A percentile compares a stretch with the other conserved stretches of the same genome.
These are phyloP conservation scores for Clistopyga incitator DNA, from an alignment of 2,888 invertebrate genomes.

Conservation along the genomic window DNA sequence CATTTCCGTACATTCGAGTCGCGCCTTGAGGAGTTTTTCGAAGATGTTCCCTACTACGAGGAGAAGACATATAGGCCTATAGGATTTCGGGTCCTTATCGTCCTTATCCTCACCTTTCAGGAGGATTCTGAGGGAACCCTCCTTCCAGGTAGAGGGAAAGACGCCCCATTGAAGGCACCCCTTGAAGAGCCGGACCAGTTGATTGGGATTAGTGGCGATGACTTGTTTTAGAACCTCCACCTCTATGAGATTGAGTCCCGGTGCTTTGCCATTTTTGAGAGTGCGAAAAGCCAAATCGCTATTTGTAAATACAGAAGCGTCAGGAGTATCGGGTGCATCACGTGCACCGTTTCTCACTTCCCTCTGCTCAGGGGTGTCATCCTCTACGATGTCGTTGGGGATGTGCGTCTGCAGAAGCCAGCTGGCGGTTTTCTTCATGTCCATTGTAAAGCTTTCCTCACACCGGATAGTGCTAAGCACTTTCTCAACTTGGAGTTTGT, in stretches of 20 bases:
- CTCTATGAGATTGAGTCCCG: slow-evolving; percentile 64
- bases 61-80: slow-evolving; percentile 55
- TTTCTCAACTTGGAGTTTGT: slow-evolving; percentile 52
- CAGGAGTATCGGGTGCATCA: slow-evolving; percentile 23
- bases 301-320: slow-evolving; percentile 37
- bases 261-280: slow-evolving; percentile 60
- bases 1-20: not conserved
- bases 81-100: slow-evolving; percentile 53
- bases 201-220: not conserved
- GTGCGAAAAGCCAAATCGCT: slow-evolving; percentile 38
- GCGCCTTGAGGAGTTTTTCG: slow-evolving; percentile 53
- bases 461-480: slow-evolving; percentile 47
- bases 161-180: slow-evolving; percentile 60
- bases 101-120: slow-evolving; percentile 58
- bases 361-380: slow-evolving; percentile 24
- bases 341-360: slow-evolving; percentile 45
- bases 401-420: slow-evolving; percentile 57
- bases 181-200: slow-evolving; percentile 59
- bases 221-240: slow-evolving; percentile 60
- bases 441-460: slow-evolving; percentile 19
- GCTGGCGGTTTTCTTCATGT: slow-evolving; percentile 51
- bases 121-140: slow-evolving; percentile 56
- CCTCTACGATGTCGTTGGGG: slow-evolving; percentile 54
- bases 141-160: slow-evolving; percentile 68
- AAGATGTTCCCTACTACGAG: slow-evolving; percentile 59